These are phyloP conservation scores for Telenomus remus DNA, from an alignment of 1,140 invertebrate genomes.

Conservation along the genomic window DNA sequence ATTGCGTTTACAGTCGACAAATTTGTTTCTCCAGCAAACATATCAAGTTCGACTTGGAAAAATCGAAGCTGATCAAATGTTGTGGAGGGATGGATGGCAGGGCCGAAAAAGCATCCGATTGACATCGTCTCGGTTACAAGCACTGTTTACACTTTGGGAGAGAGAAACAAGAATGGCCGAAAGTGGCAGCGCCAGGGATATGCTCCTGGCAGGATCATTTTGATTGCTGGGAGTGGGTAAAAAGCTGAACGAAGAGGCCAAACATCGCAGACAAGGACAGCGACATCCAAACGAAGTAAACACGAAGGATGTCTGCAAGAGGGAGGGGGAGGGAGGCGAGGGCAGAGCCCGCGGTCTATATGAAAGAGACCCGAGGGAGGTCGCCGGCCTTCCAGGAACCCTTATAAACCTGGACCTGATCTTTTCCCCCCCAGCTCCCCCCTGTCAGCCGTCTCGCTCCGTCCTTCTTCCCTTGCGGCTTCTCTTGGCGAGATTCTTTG, in stretches of 20 bases:
- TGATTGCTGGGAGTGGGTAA: slow-evolving; percentile 37
- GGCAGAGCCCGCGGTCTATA: slow-evolving; percentile 67
- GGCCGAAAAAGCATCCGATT: no score
- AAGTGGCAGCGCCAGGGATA: slow-evolving; percentile 17
- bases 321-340: slow-evolving; percentile 29
- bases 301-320: slow-evolving; percentile 46
- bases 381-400: slow-evolving; percentile 74
- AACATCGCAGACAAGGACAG: slow-evolving; percentile 19
- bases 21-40: no score
- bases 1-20: no score
- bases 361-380: slow-evolving; percentile 72
- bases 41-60: no score
- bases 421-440: slow-evolving; percentile 45
- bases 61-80: no score
- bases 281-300: slow-evolving; percentile 43
- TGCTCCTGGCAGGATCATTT: slow-evolving; percentile 30
- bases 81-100: no score
- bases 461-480: slow-evolving; percentile 27
- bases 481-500: slow-evolving; percentile 6
- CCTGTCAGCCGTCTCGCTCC: slow-evolving; percentile 18
- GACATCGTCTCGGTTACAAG: no score
- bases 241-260: slow-evolving; percentile 19
- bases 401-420: slow-evolving; percentile 73
- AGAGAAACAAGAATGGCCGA: slow-evolving; percentile 10
- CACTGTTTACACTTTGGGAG: no score